Base-by-base conservation (phyloP, 2,888 invertebrate genomes). In the Pecten maximus region DNA sequence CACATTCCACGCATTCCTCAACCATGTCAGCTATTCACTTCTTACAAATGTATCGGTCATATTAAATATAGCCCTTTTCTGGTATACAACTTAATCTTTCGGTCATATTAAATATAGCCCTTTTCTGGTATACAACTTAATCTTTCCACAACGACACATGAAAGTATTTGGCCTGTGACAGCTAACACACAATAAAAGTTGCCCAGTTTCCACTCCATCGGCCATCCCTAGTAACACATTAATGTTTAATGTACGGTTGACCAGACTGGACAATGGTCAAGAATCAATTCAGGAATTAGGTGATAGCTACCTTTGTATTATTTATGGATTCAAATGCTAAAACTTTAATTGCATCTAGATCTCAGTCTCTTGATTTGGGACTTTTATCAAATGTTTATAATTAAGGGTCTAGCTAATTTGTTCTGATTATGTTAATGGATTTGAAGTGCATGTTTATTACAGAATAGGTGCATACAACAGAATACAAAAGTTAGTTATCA, bases 31-130 rank as follows among this genome's bases (percentile, higher is more conserved):
- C 74, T 23, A 35, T 74, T 74, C 35, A 74, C 35, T 74, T 74
- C 74, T 74, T 74, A 74, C 74, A 74, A 74, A 74, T 74, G 74
- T 74, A 74, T 74, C 74, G 74, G 74, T 74, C 74, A 74, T 74
- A 74, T 74, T 28, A 74, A 74, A 74, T 74, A 35, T 74, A 74
- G 19, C 28, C 35, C 74, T 74, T 54, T n/a, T n/a, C n/a, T n/a
- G n/a, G n/a, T n/a, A n/a, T n/a, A n/a, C n/a, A n/a, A n/a, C n/a
- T n/a, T n/a, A 74, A 74, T 74, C 35, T 74, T 35, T 74, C 74
- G 74, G 74, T 74, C 74, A 74, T 74, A 74, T 74, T 28, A 74
- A 74, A 74, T 74, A 35, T 74, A 74, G 19, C 28, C 35, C 74
- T 74, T 54, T 74, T 74, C 74, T 74, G 74, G 28, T 28, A 74